Evolutionary conservation across 2,113 vertebrate species (phyloP).

Genomic region (Taxidea taxus): DNA sequence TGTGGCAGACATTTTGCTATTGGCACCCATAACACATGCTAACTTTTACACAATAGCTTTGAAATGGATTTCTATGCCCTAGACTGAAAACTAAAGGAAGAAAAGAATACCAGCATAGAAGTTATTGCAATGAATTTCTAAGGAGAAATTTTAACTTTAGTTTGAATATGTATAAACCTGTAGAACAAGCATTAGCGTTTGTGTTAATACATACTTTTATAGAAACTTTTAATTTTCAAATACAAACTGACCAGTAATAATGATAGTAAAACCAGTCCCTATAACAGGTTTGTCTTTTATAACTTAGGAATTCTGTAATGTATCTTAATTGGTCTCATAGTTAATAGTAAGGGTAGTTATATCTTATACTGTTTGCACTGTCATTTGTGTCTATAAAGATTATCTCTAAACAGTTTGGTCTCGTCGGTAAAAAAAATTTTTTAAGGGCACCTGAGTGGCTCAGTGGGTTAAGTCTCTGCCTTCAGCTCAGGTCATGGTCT

Average conservation of each 20-base stretch:
- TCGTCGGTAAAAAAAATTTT: conserved; percentile 27
- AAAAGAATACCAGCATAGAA: neutral
- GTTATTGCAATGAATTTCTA: neutral
- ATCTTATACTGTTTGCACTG: neutral
- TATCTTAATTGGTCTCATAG: neutral
- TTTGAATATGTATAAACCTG: neutral
- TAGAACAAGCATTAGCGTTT: conserved; percentile 12
- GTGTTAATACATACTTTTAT: conserved; percentile 26
- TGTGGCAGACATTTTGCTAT: neutral
- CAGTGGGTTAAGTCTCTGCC: no score
- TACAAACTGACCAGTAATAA: neutral
- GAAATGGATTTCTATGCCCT: neutral
- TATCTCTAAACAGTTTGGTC: conserved; percentile 13
- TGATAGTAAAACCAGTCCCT: neutral
- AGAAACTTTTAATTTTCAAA: conserved; percentile 28
- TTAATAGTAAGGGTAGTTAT: conserved; percentile 17
- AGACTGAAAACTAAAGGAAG: neutral
- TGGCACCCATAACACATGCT: neutral
- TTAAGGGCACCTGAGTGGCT: no score
- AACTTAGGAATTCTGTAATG: conserved; percentile 3
- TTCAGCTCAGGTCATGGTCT: no score
- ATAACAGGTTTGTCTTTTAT: neutral
- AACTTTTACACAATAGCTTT: conserved; percentile 4
- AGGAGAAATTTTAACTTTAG: conserved; percentile 13
- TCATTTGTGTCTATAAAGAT: conserved; percentile 33